A percentile compares a stretch with the other conserved stretches of the same genome.
Evolutionary conservation across 2,797 vertebrate species (phyloP).

Genomic region (Pelobates cultripes): DNA sequence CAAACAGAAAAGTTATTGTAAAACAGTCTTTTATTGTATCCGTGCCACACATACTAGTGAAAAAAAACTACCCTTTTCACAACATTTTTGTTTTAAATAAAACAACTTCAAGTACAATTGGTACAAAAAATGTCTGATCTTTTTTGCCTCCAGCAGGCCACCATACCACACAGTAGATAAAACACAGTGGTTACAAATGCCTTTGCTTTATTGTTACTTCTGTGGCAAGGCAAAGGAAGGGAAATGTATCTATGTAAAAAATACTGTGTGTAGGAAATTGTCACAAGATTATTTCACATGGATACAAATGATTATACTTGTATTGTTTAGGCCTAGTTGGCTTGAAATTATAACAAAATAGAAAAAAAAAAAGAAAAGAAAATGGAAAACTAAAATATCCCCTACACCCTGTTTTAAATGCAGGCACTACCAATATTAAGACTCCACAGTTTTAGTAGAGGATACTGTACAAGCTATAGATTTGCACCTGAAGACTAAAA

Average conservation of each 20-base stretch:
- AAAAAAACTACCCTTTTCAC: conserved; percentile 99
- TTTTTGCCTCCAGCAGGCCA: conserved; percentile 92
- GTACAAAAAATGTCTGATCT: conserved; percentile 92
- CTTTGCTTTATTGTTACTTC: conserved; percentile 78
- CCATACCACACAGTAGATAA: conserved; percentile 94
- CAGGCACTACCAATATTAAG: conserved; percentile 99
- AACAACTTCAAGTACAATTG: conserved; percentile 99
- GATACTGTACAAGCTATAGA: conserved; percentile 99
- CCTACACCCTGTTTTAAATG: conserved; percentile 99
- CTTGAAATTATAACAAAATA: conserved; percentile 91
- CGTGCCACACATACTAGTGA: conserved; percentile 99
- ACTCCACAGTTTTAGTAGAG: conserved; percentile 99
- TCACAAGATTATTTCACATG: conserved; percentile 80
- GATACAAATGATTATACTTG: conserved; percentile 86
- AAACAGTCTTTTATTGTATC: conserved; percentile 99
- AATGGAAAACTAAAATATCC: conserved; percentile 88
- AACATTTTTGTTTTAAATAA: conserved; percentile 97
- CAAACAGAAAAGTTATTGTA: conserved; percentile 78
- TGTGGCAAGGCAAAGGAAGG: conserved; percentile 89
- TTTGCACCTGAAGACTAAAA: conserved; percentile 93
- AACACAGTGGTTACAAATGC: conserved; percentile 98
- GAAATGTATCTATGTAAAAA: conserved; percentile 85
- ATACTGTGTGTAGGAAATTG: conserved; percentile 84
- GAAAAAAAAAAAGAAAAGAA: conserved; percentile 64
- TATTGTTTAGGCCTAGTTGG: conserved; percentile 90